These are phyloP conservation scores for Gorsachius magnificus DNA, from an alignment of 2,797 vertebrate species.

Conservation along the genomic window DNA sequence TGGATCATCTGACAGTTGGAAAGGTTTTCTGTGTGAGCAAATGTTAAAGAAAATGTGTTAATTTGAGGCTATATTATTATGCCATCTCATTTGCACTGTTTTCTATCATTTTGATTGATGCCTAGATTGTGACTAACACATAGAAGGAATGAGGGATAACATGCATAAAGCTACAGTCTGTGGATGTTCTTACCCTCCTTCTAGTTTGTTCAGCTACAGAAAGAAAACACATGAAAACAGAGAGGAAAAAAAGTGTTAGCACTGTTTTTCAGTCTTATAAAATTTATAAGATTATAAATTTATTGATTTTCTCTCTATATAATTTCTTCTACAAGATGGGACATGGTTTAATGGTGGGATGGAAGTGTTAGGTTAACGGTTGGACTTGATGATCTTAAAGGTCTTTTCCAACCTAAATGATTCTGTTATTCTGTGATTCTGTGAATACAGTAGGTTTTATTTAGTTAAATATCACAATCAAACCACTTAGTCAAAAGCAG, in stretches of 20 bases:
- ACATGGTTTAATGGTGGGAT: too few species aligned
- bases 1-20: slow-evolving; percentile 37
- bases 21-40: not conserved
- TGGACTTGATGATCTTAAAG: too few species aligned
- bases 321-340: not conserved
- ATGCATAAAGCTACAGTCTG: not conserved
- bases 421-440: too few species aligned
- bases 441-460: not conserved
- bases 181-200: not conserved
- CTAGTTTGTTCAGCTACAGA: not conserved
- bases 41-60: slow-evolving; percentile 36
- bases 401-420: too few species aligned
- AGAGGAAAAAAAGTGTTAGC: not conserved
- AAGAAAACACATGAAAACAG: not conserved
- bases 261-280: not conserved
- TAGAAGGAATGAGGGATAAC: not conserved
- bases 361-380: too few species aligned
- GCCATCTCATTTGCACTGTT: slow-evolving; percentile 32
- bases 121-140: not conserved
- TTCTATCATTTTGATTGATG: slow-evolving; percentile 53
- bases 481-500: not conserved
- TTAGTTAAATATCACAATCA: not conserved
- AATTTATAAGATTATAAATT: not conserved
- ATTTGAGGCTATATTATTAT: slow-evolving; percentile 12
- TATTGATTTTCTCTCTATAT: not conserved